phyloP scores from a whole-genome alignment of 1,140 invertebrate genomes.

The Drosophila ananassae region DNA sequence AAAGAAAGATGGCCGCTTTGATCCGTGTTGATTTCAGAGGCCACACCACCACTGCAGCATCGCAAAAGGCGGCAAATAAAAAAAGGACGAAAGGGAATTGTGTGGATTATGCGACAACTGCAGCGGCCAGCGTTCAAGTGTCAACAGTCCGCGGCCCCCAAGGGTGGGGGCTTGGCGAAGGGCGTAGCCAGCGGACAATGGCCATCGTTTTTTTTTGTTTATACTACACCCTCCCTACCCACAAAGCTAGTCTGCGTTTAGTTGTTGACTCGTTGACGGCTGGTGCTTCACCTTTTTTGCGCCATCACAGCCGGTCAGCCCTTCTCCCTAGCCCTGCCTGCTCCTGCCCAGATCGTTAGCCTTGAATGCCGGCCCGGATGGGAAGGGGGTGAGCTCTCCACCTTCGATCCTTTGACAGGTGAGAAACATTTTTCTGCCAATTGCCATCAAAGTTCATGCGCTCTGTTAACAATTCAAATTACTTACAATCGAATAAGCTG shows the following conservation, averaged over 20 bases:
- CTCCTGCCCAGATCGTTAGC: constrained; percentile 27
- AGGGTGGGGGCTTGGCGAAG: constrained; percentile 5
- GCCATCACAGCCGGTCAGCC: not conserved
- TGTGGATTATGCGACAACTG: constrained; percentile 80
- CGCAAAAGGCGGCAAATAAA: constrained; percentile 34
- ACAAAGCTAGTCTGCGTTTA: constrained; percentile 62
- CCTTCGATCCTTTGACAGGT: constrained; percentile 1
- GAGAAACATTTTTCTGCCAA: constrained; percentile 36
- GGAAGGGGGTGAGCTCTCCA: not conserved
- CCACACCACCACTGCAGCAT: constrained; percentile 51
- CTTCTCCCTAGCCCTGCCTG: constrained; percentile 15
- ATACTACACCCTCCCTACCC: not conserved
- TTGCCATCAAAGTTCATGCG: constrained; percentile 14
- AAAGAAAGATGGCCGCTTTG: constrained; percentile 81
- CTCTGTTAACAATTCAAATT: constrained; percentile 53
- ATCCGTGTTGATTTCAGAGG: constrained; percentile 75
- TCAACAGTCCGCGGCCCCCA: constrained; percentile 54
- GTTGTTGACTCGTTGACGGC: constrained; percentile 66
- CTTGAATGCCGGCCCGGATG: constrained; percentile 43
- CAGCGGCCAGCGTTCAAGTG: constrained; percentile 60
- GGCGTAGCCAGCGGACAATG: constrained; percentile 27
- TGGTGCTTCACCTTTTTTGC: constrained; percentile 35
- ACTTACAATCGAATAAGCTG: constrained; percentile 46
- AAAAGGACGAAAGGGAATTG: constrained; percentile 34
- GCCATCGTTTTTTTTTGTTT: constrained; percentile 24